Base-by-base conservation (phyloP, 2,797 vertebrate genomes). In the Apogon talboti region DNA sequence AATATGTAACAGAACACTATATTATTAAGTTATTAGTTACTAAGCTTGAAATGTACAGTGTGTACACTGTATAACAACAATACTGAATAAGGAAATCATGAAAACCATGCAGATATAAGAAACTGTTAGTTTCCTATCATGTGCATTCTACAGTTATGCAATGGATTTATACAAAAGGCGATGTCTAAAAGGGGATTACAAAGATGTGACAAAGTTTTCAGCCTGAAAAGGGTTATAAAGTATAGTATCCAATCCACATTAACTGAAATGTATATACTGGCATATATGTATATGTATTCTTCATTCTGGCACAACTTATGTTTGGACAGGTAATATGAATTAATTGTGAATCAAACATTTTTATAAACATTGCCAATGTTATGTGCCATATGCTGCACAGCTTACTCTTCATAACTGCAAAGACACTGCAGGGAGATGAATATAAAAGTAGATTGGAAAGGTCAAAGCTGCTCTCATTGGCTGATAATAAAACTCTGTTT, bases 401-500 rank as follows among this genome's bases (percentile, higher is more conserved):
- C 66, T 62, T 73, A 62, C 60, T 80, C 51, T 55, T 81, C 81
- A 58, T 24, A 73, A 72, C 56, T 19, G 63, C 64, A 66, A 62
- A 79, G 77, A 75, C 64, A 30, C 61, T 37, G 77, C 73, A 10
- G 60, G 63, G 71, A 70, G 76, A 90, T 72, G 78, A 84, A 88
- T 79, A 83, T 76, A 76, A 80, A 83, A 89, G 82, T 66, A 82
- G 81, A 86, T 66, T 53, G 79, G 68, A 89, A 92, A 91, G 90
- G 89, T 92, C 87, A 89, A 79, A 79, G 86, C 87, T 71, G 79
- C 80, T 86, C 83, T 79, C 18, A 71, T 83, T 81, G 84, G 85
- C 84, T 84, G 85, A 86, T 89, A 80, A 89, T 87, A 90, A 88
- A 88, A 88, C 80, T 87, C 77, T 66, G 83, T 88, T 91, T 92